Evolutionary conservation across 1,140 invertebrate species (phyloP), one percentile per base, ranked within the genome.

Genomic region (Hyles euphorbiae): DNA sequence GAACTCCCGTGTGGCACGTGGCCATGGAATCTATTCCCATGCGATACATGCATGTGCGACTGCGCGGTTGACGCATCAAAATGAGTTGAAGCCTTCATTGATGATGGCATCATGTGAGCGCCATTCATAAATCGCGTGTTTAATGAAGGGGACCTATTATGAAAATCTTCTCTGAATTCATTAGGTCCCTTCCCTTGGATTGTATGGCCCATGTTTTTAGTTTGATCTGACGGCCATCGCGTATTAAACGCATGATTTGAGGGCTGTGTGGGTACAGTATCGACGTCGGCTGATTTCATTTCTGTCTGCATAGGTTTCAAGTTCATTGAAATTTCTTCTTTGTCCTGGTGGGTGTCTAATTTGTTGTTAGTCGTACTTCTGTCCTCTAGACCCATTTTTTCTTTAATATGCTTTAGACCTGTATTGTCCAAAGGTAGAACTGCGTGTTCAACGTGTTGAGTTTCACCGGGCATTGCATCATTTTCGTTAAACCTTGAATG

Each of bases 1-100:
- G 68, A 53, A 7, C 68, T 67, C 8, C 46, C 58, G 22, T 70
- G 60, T 47, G 36, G 34, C 48, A 61, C 22, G 32, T 48, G 60
- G 9, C 49, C 43, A 59, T 59, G 54, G 36, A 58, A 3, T 53
- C 34, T 53, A 11, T 53, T 9, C 5, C 5, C 10, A 43, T 36
- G 33, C 8, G 36, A 40, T 40, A 8, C 8, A 40, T 49, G 50
- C 3, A 44, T 12, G 48, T 43, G 48, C 48, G 34, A 32, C 9
- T 57, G 56, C 3, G 34, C 9, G 34, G 33, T 49, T 12, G 22
- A 36, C 10, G 40, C 22, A 47, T 46, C 40, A 9, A 55, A 55
- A 55, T 55, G 10, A 63, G 11, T 53, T 48, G 55, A 5, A 48
- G 34, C 43, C 47, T 40, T 44, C 54, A 61, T 53, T 54, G 55